These are phyloP conservation scores for Pseudomyrmex pallidus DNA, from an alignment of 1,140 invertebrate genomes.

Conservation along the genomic window DNA sequence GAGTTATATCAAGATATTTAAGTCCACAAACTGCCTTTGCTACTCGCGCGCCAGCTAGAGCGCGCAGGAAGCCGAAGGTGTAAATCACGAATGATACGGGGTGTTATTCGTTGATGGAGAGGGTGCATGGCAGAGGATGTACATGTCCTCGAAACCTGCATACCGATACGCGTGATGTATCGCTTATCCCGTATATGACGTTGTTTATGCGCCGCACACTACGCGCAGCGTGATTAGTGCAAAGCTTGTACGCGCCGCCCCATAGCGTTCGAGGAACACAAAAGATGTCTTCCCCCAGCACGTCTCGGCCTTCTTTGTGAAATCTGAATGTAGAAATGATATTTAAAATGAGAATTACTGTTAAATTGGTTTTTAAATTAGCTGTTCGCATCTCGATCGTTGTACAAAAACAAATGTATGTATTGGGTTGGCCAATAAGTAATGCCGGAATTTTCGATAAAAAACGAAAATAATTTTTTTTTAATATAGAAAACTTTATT, in stretches of 20 bases:
- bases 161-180: slow-evolving; percentile 71
- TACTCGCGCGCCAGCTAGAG: not conserved
- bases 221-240: slow-evolving; percentile 34
- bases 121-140: slow-evolving; percentile 29
- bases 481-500: too few relatives aligned
- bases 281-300: not conserved
- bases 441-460: too few relatives aligned
- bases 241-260: not conserved
- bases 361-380: too few relatives aligned
- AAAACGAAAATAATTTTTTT: too few relatives aligned
- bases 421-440: too few relatives aligned
- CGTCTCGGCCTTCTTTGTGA: too few relatives aligned
- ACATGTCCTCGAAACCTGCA: slow-evolving; percentile 57
- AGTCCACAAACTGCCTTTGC: slow-evolving; percentile 15
- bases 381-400: too few relatives aligned
- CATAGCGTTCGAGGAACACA: not conserved
- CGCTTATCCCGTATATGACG: slow-evolving; percentile 56
- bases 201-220: slow-evolving; percentile 63
- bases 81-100: slow-evolving; percentile 74
- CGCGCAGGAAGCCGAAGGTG: slow-evolving; percentile 68
- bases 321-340: not conserved
- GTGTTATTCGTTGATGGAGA: slow-evolving; percentile 66
- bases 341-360: too few relatives aligned
- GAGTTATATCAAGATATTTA: slow-evolving; percentile 51
- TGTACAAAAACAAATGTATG: too few relatives aligned